Base-by-base conservation (phyloP, 2,113 vertebrate genomes). In the Gnathonemus echidnorhynchus region DNA sequence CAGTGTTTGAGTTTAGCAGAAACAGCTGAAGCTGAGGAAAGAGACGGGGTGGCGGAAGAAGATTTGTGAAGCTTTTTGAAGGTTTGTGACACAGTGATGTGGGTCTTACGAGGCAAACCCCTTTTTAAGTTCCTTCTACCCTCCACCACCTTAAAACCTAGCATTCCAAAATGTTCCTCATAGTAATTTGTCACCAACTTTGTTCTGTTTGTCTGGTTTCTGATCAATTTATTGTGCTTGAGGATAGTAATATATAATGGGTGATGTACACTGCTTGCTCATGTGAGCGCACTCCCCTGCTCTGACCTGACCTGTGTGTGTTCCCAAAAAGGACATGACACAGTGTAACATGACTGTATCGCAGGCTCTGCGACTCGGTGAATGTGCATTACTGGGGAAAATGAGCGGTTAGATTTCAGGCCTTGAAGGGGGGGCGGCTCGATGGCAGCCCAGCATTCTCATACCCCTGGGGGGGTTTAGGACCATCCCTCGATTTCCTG, bases 401-500 rank as follows among this genome's bases (percentile, higher is more conserved):
- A 77, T 77, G 31, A 31, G 13, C 5, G 39, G 80, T 84, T 84
- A 84, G 39, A 83, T 31, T 45, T 83, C 27, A 46, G 77, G 35
- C 46, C 84, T 86, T 27, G 21, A 27, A 2, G 39, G 42, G 24
- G 58, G 88, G 46, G 7, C 7, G 24, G 1, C 5, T 39, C 5
- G 1, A 27, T n/a, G 42, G 15, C 66, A 39, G 15, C 13, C 7
- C 53, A 15, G 19, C 21, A 45, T 52, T 48, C 31, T 46, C 50
- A 53, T 42, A 24, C 15, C 15, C 77, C 49, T 89, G 49, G 89
- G 48, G 48, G 49, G 46, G 42, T 83, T 87, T 83, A 86, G 8
- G 88, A 90, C 58, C 45, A 19, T 35, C 17, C 35, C 31, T 90
- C 42, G 42, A 86, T 62, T 88, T 91, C 80, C 87, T 89, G 84